phyloP scores from a whole-genome alignment of 2,797 vertebrate species.

The Setipinna tenuifilis region DNA sequence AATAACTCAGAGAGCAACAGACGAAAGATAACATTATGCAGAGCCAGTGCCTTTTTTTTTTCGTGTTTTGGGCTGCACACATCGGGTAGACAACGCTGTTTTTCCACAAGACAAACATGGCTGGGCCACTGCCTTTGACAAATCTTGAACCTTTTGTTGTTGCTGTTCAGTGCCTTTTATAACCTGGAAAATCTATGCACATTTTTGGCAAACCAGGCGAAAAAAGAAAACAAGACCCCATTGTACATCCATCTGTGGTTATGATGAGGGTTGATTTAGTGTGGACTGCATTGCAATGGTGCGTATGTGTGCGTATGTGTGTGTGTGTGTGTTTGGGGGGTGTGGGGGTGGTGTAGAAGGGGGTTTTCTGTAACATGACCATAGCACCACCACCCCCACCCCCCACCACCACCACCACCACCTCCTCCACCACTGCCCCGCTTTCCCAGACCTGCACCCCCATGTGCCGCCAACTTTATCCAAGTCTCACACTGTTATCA shows the following conservation, averaged over 20 bases:
- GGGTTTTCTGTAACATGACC: slow-evolving; percentile 16
- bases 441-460: slow-evolving; percentile 31
- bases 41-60: not conserved
- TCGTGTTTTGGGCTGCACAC: not conserved
- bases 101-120: slow-evolving; percentile 35
- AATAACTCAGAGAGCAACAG: slow-evolving; percentile 24
- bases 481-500: slow-evolving; percentile 43
- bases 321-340: slow-evolving; percentile 16
- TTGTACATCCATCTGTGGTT: slow-evolving; percentile 45
- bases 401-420: too few species aligned
- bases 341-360: slow-evolving; percentile 9
- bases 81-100: slow-evolving; percentile 22
- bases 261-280: slow-evolving; percentile 45
- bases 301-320: too few species aligned
- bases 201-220: slow-evolving; percentile 45
- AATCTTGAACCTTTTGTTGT: slow-evolving; percentile 31
- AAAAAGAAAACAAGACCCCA: slow-evolving; percentile 51
- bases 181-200: slow-evolving; percentile 50
- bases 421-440: not conserved
- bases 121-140: slow-evolving; percentile 38
- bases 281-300: slow-evolving; percentile 43
- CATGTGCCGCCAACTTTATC: slow-evolving; percentile 35
- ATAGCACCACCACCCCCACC: not conserved
- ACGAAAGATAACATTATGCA: slow-evolving; percentile 16
- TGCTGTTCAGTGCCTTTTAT: slow-evolving; percentile 37